These are phyloP conservation scores for Oithona nana DNA, from an alignment of 2,888 invertebrate genomes.

Conservation along the genomic window DNA sequence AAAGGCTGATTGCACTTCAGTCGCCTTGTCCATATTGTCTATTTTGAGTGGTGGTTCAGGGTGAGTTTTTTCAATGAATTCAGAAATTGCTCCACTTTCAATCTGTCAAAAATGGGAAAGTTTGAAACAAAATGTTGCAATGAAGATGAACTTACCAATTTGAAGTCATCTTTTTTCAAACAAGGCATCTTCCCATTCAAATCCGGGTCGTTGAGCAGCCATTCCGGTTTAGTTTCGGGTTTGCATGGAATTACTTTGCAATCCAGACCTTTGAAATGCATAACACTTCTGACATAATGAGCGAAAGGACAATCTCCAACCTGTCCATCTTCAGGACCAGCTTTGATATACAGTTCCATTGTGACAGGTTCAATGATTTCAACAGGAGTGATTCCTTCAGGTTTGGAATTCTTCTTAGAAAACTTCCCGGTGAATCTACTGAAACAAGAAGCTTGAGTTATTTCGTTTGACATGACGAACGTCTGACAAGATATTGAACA, in stretches of 20 bases:
- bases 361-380: no score
- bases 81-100: neutral
- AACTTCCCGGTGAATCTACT: no score
- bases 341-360: slow-evolving; percentile 19
- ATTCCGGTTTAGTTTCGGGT: neutral
- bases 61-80: neutral
- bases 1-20: neutral
- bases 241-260: neutral
- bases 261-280: slow-evolving; percentile 2
- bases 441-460: no score
- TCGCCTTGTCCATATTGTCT: neutral
- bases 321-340: neutral
- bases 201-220: neutral
- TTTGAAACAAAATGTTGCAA: no score
- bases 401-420: no score
- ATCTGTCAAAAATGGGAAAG: neutral
- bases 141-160: no score
- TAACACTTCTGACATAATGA: slow-evolving; percentile 4
- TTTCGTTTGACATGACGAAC: no score
- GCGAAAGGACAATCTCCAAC: slow-evolving; percentile 16
- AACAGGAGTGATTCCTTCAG: no score
- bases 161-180: neutral
- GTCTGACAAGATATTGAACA: no score
- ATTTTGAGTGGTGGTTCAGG: neutral
- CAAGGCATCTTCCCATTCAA: neutral